Evolutionary conservation across 2,113 vertebrate species (phyloP).

Genomic region (Serinus canaria): DNA sequence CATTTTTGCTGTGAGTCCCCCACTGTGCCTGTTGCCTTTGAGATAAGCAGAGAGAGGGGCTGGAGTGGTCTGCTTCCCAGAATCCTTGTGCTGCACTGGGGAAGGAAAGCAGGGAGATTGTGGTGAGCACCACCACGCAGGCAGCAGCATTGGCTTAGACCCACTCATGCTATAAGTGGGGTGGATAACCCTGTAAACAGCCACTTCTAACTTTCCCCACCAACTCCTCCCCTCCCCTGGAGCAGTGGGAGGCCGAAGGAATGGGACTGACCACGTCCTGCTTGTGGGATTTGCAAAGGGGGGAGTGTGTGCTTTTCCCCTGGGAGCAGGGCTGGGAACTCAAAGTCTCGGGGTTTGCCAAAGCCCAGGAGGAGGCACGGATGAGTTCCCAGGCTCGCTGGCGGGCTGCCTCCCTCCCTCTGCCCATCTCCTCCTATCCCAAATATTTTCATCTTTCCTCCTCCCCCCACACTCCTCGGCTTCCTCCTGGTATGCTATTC

Average conservation of each 20-base stretch:
- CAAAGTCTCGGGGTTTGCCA: background rate
- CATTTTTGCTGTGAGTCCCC: background rate
- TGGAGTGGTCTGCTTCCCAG: accelerated
- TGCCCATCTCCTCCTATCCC: background rate
- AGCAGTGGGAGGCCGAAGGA: background rate
- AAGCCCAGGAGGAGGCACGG: constrained; percentile 39
- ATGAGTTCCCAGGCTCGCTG: constrained; percentile 43
- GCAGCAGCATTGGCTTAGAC: background rate
- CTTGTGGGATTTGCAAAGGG: background rate
- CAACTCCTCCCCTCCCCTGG: background rate
- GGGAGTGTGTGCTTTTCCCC: background rate
- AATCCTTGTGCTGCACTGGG: background rate
- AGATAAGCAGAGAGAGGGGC: background rate
- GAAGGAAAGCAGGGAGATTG: accelerated
- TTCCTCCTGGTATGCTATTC: background rate
- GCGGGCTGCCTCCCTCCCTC: background rate
- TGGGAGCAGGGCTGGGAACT: background rate
- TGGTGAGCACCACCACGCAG: background rate
- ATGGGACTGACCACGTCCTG: background rate
- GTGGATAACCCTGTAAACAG: background rate
- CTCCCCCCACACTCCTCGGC: background rate
- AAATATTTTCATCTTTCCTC: constrained; percentile 27
- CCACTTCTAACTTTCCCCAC: background rate
- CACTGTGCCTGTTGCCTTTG: background rate
- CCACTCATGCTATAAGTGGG: background rate